Percentiles rank a stretch among this genome's conserved stretches.
Conservation (phyloP, 1,140 invertebrate species). For the Carposina sasakii region DNA sequence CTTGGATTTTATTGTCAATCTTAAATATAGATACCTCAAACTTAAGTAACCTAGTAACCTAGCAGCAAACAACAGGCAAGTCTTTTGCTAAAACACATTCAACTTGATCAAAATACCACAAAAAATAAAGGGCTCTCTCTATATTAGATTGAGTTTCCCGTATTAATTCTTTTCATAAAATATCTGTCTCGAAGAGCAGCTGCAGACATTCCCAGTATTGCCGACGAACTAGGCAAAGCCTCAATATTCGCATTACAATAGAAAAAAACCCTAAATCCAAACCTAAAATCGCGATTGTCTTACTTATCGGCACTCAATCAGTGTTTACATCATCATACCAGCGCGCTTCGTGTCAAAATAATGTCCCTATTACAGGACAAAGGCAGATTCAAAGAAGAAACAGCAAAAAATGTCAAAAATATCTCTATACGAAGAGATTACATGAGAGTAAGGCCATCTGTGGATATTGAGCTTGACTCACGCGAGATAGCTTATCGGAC, state of each 20-base stretch:
- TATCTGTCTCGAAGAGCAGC: constrained; percentile 8
- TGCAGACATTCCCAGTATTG: constrained; percentile 3
- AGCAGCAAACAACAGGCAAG: too few relatives aligned
- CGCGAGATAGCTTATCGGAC: constrained; percentile 65
- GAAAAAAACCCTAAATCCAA: constrained; percentile 43
- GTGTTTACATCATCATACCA: constrained; percentile 66
- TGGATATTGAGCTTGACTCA: constrained; percentile 71
- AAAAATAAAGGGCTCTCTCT: too few relatives aligned
- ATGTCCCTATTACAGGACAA: constrained; percentile 69
- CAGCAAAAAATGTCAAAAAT: constrained; percentile 65
- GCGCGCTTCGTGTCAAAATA: constrained; percentile 66
- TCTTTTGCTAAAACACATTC: too few relatives aligned
- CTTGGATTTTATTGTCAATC: too few relatives aligned
- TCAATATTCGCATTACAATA: constrained; percentile 29
- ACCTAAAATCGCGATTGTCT: constrained; percentile 52
- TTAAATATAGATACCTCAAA: too few relatives aligned
- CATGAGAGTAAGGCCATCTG: constrained; percentile 66
- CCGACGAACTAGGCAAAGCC: neutral
- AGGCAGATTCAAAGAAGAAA: constrained; percentile 60
- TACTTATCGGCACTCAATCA: constrained; percentile 68
- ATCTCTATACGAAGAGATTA: constrained; percentile 58
- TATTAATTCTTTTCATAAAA: too few relatives aligned
- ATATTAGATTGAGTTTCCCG: too few relatives aligned
- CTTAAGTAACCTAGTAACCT: too few relatives aligned
- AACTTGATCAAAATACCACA: too few relatives aligned